A percentile compares a stretch with the other conserved stretches of the same genome.
Conservation (phyloP, 2,797 vertebrate species). For the Salarias fasciatus region DNA sequence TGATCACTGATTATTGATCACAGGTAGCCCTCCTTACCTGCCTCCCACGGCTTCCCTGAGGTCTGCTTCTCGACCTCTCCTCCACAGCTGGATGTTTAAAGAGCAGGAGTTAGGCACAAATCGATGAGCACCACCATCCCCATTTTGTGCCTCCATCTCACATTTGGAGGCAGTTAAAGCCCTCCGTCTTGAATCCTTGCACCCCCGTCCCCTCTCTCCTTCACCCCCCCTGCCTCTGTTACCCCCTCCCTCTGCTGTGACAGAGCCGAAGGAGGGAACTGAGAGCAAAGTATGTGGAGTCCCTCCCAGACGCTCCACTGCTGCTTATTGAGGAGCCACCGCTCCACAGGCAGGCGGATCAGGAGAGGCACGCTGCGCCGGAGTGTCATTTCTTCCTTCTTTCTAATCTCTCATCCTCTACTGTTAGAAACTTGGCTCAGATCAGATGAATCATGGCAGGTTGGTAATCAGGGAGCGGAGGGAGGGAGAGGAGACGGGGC, state of each 20-base stretch:
- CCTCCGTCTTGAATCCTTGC: slow-evolving; percentile 4
- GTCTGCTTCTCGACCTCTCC: no score
- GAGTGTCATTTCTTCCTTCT: slow-evolving; percentile 42
- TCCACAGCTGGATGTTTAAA: no score
- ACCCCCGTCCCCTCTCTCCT: slow-evolving; percentile 27
- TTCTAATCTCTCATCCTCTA: slow-evolving; percentile 42
- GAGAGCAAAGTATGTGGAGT: slow-evolving; percentile 63
- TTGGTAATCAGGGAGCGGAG: slow-evolving; percentile 22
- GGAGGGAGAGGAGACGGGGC: slow-evolving; percentile 24
- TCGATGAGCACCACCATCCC: no score
- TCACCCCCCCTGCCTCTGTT: slow-evolving; percentile 19
- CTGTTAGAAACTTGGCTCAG: slow-evolving; percentile 31
- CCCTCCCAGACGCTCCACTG: slow-evolving; percentile 57
- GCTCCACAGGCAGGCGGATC: slow-evolving; percentile 25
- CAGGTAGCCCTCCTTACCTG: no score
- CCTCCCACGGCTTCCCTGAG: no score
- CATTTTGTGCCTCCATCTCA: neutral
- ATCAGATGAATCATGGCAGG: slow-evolving; percentile 23
- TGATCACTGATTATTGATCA: no score
- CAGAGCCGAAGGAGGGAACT: slow-evolving; percentile 52
- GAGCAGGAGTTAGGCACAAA: no score
- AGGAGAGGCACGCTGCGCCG: slow-evolving; percentile 16
- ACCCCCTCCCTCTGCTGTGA: slow-evolving; percentile 32
- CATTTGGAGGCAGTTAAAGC: slow-evolving; percentile 4
- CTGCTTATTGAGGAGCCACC: slow-evolving; percentile 44